A percentile compares a stretch with the other conserved stretches of the same genome.
Evolutionary conservation across 2,113 vertebrate species (phyloP).

Genomic region (Urocynchramus pylzowi): DNA sequence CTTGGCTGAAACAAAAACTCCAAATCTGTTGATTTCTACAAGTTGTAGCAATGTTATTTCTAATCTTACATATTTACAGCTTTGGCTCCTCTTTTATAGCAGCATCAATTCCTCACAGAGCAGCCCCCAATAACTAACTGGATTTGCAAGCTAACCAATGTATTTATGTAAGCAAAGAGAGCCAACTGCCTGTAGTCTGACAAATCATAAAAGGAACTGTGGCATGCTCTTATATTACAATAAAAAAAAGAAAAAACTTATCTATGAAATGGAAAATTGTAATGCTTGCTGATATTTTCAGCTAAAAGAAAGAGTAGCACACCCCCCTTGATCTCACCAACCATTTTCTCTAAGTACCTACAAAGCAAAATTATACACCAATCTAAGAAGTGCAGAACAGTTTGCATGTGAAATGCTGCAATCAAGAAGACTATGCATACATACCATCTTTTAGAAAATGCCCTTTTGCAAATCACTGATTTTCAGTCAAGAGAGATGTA

Average conservation of each 20-base stretch:
- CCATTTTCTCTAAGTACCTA: not conserved
- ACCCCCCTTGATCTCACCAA: not conserved
- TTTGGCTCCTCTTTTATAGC: conserved; percentile 21
- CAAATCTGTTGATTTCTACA: conserved; percentile 42
- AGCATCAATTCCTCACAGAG: not conserved
- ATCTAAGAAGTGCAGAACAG: not conserved
- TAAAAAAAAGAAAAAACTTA: not conserved
- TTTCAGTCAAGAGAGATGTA: not conserved
- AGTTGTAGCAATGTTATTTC: conserved; percentile 45
- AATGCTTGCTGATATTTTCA: not conserved
- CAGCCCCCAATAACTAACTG: conserved; percentile 20
- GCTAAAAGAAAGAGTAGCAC: not conserved
- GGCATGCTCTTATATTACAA: not conserved
- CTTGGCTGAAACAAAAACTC: conserved; percentile 48
- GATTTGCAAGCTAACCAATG: conserved; percentile 6
- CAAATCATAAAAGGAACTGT: not conserved
- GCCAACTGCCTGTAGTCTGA: not conserved
- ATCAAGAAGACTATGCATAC: not conserved
- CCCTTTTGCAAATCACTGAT: not conserved
- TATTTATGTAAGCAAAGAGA: conserved; percentile 2
- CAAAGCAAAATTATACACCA: not conserved
- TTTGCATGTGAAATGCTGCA: not conserved
- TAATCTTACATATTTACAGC: conserved; percentile 10
- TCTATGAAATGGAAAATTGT: not conserved
- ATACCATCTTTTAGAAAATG: not conserved